Evolutionary conservation across 2,113 vertebrate genomes (phyloP).

Genomic region (Antechinus stuartii): DNA sequence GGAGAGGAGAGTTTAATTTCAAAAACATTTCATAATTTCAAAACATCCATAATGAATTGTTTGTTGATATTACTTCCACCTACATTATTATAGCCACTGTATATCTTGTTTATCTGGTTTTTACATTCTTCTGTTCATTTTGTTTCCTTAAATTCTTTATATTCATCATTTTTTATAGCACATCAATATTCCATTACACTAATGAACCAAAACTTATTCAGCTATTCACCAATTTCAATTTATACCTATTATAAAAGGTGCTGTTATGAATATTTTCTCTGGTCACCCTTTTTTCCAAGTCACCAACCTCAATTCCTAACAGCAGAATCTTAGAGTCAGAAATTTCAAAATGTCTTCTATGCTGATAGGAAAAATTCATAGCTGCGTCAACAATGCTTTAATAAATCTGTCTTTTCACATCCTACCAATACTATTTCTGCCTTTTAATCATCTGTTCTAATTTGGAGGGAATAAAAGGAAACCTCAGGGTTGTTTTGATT

Average conservation of each 20-base stretch:
- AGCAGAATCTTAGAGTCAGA: background rate
- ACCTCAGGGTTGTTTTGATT: background rate
- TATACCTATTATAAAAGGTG: background rate
- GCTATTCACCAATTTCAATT: background rate
- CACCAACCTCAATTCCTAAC: too few relatives aligned
- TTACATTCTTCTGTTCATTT: background rate
- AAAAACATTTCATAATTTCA: background rate
- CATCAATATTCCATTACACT: background rate
- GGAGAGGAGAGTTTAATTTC: too few relatives aligned
- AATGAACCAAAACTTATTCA: background rate
- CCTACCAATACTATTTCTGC: background rate
- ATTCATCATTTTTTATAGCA: background rate
- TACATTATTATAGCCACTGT: background rate
- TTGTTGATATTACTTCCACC: background rate
- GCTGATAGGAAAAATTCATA: background rate
- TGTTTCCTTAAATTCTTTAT: background rate
- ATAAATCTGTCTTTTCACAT: background rate
- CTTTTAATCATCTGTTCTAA: background rate
- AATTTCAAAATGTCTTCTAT: background rate
- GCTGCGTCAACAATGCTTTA: background rate
- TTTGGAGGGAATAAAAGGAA: background rate
- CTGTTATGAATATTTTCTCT: background rate
- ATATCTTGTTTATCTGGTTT: background rate
- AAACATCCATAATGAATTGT: background rate
- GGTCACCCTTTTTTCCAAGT: background rate